These are phyloP conservation scores for Beroe forskalii DNA, from an alignment of 37 sponge, comb jelly and placozoan genomes.

Conservation along the genomic window DNA sequence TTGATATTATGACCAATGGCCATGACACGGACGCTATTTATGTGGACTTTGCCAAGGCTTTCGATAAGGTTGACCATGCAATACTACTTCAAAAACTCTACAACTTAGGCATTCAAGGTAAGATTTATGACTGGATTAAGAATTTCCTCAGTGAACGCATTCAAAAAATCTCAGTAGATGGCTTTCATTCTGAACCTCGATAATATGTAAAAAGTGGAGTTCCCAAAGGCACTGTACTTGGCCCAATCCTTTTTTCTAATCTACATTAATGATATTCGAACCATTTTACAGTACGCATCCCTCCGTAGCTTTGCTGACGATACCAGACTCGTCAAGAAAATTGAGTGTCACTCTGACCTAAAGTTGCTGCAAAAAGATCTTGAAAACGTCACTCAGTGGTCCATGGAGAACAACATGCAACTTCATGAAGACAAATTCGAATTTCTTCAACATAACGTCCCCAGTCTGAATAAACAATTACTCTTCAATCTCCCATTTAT, in stretches of 20 bases:
- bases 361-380: neutral
- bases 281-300: neutral
- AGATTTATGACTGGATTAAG: neutral
- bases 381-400: neutral
- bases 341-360: neutral
- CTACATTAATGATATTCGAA: slow-evolving; percentile 22
- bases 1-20: neutral
- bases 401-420: neutral
- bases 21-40: neutral
- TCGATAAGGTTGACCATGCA: neutral
- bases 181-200: neutral
- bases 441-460: neutral
- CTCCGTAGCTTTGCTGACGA: neutral
- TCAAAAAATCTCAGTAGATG: neutral
- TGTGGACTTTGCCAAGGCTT: neutral
- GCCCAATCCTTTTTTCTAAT: slow-evolving; percentile 56
- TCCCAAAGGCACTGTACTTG: slow-evolving; percentile 64
- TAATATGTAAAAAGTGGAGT: slow-evolving; percentile 33
- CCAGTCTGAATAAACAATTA: neutral
- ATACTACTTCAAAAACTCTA: neutral
- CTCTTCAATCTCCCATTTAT: neutral
- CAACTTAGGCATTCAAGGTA: neutral
- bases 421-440: slow-evolving; percentile 40
- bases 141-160: neutral
- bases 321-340: neutral